These are phyloP conservation scores for Mechanitis mazaeus DNA, from an alignment of 2,888 invertebrate genomes.

Conservation along the genomic window DNA sequence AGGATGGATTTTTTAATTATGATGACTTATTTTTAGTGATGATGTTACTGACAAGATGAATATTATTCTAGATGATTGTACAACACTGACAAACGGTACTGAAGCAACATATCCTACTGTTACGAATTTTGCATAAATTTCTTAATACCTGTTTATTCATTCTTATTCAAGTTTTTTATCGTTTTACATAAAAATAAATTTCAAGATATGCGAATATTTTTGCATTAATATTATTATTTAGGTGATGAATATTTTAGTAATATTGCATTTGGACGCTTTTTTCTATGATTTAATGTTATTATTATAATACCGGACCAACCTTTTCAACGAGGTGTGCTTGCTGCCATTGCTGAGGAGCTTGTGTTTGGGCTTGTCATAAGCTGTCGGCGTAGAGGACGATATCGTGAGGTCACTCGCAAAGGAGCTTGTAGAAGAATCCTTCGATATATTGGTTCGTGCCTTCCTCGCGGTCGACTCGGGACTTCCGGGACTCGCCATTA, in stretches of 20 bases:
- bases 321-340: slow-evolving; percentile 83
- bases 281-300: not conserved
- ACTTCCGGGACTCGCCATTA: slow-evolving; percentile 52
- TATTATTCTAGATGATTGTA: too few relatives aligned
- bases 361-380: slow-evolving; percentile 80
- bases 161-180: too few relatives aligned
- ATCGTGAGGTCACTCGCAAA: slow-evolving; percentile 81
- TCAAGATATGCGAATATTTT: too few relatives aligned
- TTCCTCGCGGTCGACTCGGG: slow-evolving; percentile 55
- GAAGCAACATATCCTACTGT: too few relatives aligned
- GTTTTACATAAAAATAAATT: too few relatives aligned
- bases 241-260: too few relatives aligned
- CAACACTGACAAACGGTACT: too few relatives aligned
- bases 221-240: too few relatives aligned
- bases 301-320: slow-evolving; percentile 62
- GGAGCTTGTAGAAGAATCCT: slow-evolving; percentile 84
- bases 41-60: slow-evolving; percentile 2
- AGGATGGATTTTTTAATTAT: too few relatives aligned
- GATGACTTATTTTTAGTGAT: not conserved
- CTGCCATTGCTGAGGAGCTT: slow-evolving; percentile 82
- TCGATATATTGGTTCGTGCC: slow-evolving; percentile 65
- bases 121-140: too few relatives aligned
- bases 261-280: too few relatives aligned
- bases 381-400: slow-evolving; percentile 78
- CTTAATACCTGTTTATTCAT: too few relatives aligned